Percentiles rank a stretch among this genome's conserved stretches.
phyloP scores from a whole-genome alignment of 2,797 vertebrate genomes.

The Carcharodon carcharias region DNA sequence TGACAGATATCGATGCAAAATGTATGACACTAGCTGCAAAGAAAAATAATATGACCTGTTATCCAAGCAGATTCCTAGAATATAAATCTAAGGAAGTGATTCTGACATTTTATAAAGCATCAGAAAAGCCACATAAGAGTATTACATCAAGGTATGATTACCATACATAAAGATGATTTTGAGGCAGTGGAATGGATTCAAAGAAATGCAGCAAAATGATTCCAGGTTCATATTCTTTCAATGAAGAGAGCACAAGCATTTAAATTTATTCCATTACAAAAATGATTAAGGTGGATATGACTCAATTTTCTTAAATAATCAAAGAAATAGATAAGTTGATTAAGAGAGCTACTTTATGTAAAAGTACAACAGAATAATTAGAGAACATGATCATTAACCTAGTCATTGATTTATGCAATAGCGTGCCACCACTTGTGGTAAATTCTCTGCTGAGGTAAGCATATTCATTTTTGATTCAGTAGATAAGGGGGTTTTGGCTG shows the following conservation, averaged over 20 bases:
- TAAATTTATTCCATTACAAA: not conserved
- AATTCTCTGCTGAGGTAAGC: not conserved
- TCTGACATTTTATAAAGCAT: constrained; percentile 30
- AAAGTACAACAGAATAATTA: not conserved
- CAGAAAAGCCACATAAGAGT: not conserved
- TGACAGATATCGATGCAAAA: constrained; percentile 14
- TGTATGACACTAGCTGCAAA: constrained; percentile 25
- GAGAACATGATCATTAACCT: not conserved
- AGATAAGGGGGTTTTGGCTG: not conserved
- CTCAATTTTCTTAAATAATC: constrained; percentile 20
- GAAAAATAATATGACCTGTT: constrained; percentile 21
- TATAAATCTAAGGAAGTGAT: constrained; percentile 10
- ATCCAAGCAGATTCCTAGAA: not conserved
- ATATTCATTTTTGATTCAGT: not conserved
- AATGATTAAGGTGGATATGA: not conserved
- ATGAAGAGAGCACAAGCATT: not conserved
- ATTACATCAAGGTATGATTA: not conserved
- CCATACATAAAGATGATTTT: constrained; percentile 17
- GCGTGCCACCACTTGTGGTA: not conserved
- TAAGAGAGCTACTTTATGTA: not conserved
- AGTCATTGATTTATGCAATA: not conserved
- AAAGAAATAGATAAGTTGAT: not conserved
- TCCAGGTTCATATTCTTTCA: not conserved
- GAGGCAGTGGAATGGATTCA: not conserved
- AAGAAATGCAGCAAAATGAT: not conserved